Evolutionary conservation across 1,140 invertebrate genomes (phyloP).

Genomic region (Drosophila sturtevanti): DNA sequence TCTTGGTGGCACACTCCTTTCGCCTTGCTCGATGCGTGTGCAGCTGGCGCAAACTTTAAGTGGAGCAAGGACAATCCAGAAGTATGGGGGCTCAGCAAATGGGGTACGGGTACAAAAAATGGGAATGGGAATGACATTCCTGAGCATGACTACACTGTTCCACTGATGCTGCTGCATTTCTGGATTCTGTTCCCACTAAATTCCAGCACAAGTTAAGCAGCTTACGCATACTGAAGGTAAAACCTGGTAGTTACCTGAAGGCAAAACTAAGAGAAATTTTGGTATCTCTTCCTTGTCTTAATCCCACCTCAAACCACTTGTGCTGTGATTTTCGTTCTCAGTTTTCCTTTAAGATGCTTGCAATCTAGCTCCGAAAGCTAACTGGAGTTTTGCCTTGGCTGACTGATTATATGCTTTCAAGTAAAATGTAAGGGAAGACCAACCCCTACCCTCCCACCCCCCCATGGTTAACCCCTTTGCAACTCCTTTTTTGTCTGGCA

Average conservation of each 20-base stretch:
- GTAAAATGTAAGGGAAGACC: background rate
- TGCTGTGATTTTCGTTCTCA: background rate
- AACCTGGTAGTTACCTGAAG: slow-evolving; percentile 33
- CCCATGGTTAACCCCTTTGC: slow-evolving; percentile 3
- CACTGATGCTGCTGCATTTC: slow-evolving; percentile 9
- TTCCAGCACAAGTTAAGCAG: slow-evolving; percentile 73
- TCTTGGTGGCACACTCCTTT: background rate
- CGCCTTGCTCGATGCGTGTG: slow-evolving; percentile 52
- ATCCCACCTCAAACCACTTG: slow-evolving; percentile 1
- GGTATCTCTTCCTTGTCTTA: background rate
- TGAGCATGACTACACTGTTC: slow-evolving; percentile 30
- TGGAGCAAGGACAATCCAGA: slow-evolving; percentile 63
- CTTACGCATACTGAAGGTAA: slow-evolving; percentile 60
- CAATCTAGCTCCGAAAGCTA: background rate
- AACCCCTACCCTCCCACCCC: too few relatives aligned
- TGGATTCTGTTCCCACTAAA: slow-evolving; percentile 57
- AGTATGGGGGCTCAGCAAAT: slow-evolving; percentile 11
- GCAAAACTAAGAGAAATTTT: slow-evolving; percentile 24
- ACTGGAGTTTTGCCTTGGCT: slow-evolving; percentile 21
- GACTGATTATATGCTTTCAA: slow-evolving; percentile 48
- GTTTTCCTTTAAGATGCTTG: background rate
- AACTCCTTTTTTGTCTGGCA: slow-evolving; percentile 31
- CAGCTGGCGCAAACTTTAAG: slow-evolving; percentile 66
- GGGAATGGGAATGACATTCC: slow-evolving; percentile 43
- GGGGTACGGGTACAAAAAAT: too few relatives aligned